Evolutionary conservation across 2,888 invertebrate genomes (phyloP).

Genomic region (Dicyrtomina minuta): DNA sequence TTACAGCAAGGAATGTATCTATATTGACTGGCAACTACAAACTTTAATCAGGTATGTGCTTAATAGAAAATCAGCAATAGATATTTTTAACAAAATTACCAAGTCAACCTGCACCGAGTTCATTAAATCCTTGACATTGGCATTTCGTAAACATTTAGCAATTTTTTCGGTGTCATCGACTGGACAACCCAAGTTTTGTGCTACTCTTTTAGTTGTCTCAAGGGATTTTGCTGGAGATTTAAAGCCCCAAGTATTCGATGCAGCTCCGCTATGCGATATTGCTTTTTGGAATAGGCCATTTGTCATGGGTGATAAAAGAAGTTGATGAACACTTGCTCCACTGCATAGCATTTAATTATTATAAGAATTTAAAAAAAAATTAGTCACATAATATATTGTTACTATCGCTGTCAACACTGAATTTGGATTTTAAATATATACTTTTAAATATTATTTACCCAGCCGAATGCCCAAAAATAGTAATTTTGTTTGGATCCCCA

Average conservation of each 20-base stretch:
- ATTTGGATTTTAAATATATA: not conserved
- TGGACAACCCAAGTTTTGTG: not conserved
- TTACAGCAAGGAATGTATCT: too few relatives aligned
- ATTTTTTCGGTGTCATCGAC: not conserved
- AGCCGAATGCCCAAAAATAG: too few relatives aligned
- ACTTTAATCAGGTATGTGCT: not conserved
- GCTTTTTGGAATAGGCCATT: not conserved
- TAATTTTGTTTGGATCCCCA: not conserved
- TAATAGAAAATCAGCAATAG: not conserved
- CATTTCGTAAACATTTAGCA: not conserved
- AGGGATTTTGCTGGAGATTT: not conserved
- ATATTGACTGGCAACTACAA: too few relatives aligned
- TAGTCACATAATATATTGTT: not conserved
- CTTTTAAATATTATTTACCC: not conserved
- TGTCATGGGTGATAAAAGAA: not conserved
- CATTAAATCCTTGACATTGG: not conserved
- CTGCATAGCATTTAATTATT: not conserved
- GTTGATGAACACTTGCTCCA: not conserved
- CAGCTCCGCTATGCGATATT: conserved; percentile 6
- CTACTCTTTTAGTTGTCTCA: not conserved
- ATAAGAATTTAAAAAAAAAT: not conserved
- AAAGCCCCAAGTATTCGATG: not conserved
- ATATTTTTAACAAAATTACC: too few relatives aligned
- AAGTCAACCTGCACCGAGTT: not conserved
- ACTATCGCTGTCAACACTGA: not conserved